Percentiles rank a stretch among this genome's conserved stretches.
Conservation (phyloP, 2,888 invertebrate genomes). For the Hyalella azteca region DNA sequence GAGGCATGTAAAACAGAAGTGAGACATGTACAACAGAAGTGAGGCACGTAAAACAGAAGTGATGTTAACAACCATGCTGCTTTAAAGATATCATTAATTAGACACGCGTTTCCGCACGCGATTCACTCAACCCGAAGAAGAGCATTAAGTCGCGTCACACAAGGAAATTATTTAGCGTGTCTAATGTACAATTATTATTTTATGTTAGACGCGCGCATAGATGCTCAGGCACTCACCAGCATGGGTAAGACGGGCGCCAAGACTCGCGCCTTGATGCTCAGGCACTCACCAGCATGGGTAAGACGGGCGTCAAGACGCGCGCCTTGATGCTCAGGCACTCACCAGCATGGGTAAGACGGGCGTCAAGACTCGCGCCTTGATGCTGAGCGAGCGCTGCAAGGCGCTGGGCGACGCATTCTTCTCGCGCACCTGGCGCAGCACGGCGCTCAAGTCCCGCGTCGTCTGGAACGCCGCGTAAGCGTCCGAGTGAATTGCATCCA, state of each 20-base stretch:
- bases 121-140: too few species aligned
- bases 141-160: too few species aligned
- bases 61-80: too few species aligned
- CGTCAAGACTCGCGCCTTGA: constrained; percentile 78
- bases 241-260: constrained; percentile 94
- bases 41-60: too few species aligned
- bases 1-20: too few species aligned
- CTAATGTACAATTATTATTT: too few species aligned
- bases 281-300: constrained; percentile 80
- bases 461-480: constrained; percentile 89
- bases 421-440: constrained; percentile 66
- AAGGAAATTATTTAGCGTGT: too few species aligned
- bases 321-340: constrained; percentile 67
- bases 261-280: constrained; percentile 69
- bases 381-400: constrained; percentile 61
- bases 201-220: too few species aligned
- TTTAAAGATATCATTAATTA: too few species aligned
- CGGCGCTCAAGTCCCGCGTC: constrained; percentile 77
- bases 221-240: constrained; percentile 72
- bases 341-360: constrained; percentile 89
- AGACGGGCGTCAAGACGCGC: constrained; percentile 84
- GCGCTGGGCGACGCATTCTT: constrained; percentile 63
- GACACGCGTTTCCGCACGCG: too few species aligned
- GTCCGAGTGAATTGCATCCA: constrained; percentile 84
- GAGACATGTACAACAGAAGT: too few species aligned